Evolutionary conservation across 2,797 vertebrate genomes (phyloP), one percentile per base, ranked within the genome.

Genomic region (Silurus lanzhouensis): DNA sequence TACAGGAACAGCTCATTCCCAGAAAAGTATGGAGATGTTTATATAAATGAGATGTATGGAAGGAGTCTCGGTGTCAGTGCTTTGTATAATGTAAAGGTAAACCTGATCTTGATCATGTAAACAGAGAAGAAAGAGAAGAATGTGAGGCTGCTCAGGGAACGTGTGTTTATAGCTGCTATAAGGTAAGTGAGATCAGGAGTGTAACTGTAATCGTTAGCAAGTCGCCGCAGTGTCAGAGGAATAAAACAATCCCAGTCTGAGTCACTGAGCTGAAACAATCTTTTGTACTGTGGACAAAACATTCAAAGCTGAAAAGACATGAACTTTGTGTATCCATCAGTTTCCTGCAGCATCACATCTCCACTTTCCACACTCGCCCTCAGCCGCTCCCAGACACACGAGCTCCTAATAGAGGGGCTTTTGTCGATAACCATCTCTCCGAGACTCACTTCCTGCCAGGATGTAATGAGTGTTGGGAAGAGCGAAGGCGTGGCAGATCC

Each of bases 381-480:
- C 64, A 38, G 13, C 8, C 20, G 19, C 60, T 64, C 31, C 19
- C 25, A 57, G 48, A 9, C 44, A 57, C 10, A 15, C 27, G 9
- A 61, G 17, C 19, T 66, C 38, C 70, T 84, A 70, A 70, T 55
- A 57, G 44, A 75, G 52, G 63, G 17, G 15, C 52, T 27, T 79
- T 60, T 83, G 64, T 86, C 67, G 60, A 58, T 84, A 77, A 25
- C 8, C 57, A 64, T 82, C 74, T 82, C 20, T 52, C 68, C 6
- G 46, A 22, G 61, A 25, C 75, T 25, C 14, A 66, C 12, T 22
- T 31, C 60, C 25, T 70, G 80, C 66, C 66, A 27, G 61, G 27
- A n/a, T 60, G 25, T 84, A 88, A 84, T 82, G 82, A 78, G 72
- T 70, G 64, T 61, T 31, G 52, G 55, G 14, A 48, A 86, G 46